Evolutionary conservation across 2,113 vertebrate genomes (phyloP).

Genomic region (Todiramphus saurophagus): DNA sequence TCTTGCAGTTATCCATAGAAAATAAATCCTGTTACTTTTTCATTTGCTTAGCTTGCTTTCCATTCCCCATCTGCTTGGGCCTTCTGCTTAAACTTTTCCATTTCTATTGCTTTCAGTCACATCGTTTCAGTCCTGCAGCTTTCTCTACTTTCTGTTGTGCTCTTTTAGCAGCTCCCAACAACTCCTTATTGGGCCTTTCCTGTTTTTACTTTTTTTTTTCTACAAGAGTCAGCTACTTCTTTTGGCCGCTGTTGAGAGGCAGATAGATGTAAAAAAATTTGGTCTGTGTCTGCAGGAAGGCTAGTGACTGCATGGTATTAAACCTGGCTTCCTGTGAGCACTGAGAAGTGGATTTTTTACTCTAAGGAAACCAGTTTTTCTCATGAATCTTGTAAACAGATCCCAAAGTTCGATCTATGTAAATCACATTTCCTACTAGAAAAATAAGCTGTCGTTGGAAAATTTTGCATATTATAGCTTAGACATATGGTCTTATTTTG

Average conservation of each 20-base stretch:
- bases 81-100: not conserved
- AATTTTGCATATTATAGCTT: conserved; percentile 36
- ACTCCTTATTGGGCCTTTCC: not conserved
- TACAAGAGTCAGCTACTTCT: not conserved
- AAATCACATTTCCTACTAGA: conserved; percentile 40
- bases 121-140: not conserved
- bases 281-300: not conserved
- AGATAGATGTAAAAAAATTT: not conserved
- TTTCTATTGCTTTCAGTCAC: not conserved
- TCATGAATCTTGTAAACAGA: not conserved
- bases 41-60: not conserved
- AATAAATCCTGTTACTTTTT: not conserved
- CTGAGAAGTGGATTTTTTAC: not conserved
- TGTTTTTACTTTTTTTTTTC: not conserved
- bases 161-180: not conserved
- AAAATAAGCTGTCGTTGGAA: conserved; percentile 35
- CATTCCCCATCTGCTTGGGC: not conserved
- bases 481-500: conserved; percentile 40
- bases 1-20: not conserved
- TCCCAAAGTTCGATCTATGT: not conserved
- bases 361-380: not conserved
- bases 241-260: not conserved
- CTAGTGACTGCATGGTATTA: not conserved
- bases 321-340: not conserved
- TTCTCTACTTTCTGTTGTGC: not conserved